Percentiles rank a stretch among this genome's conserved stretches.
phyloP scores from a whole-genome alignment of 2,113 vertebrate species.

The Enhydra lutris region DNA sequence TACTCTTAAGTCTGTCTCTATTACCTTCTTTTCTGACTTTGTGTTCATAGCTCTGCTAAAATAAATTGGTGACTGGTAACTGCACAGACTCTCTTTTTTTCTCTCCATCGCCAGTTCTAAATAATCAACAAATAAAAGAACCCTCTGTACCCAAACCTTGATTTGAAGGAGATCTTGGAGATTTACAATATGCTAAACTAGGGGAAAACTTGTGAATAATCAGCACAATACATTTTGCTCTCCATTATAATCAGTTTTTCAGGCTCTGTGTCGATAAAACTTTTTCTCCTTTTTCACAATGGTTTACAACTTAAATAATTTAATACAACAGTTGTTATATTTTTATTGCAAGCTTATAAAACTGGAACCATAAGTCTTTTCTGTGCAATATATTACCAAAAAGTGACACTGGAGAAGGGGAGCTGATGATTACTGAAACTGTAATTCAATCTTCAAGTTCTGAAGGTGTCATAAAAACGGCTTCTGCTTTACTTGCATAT shows the following conservation, averaged over 20 bases:
- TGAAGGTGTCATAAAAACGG: slow-evolving; percentile 77
- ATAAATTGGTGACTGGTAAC: slow-evolving; percentile 37
- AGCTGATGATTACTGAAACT: slow-evolving; percentile 83
- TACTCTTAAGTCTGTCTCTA: background rate
- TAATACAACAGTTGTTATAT: slow-evolving; percentile 86
- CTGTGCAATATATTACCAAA: slow-evolving; percentile 81
- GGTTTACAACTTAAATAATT: slow-evolving; percentile 88
- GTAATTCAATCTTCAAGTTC: slow-evolving; percentile 83
- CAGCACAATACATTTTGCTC: slow-evolving; percentile 81
- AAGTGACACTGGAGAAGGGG: slow-evolving; percentile 79
- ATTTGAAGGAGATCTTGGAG: slow-evolving; percentile 70
- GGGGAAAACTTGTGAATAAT: slow-evolving; percentile 78
- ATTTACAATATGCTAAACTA: slow-evolving; percentile 83
- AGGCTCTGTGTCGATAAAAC: slow-evolving; percentile 74
- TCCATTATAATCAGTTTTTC: slow-evolving; percentile 79
- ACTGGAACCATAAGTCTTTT: slow-evolving; percentile 79
- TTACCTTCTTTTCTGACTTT: background rate
- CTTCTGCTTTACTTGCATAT: slow-evolving; percentile 73
- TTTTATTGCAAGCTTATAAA: slow-evolving; percentile 87
- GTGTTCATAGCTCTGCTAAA: background rate
- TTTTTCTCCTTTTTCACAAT: slow-evolving; percentile 81
- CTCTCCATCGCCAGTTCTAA: slow-evolving; percentile 58
- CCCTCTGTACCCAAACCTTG: slow-evolving; percentile 33
- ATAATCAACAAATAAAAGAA: slow-evolving; percentile 65
- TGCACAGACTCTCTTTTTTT: slow-evolving; percentile 51